These are phyloP conservation scores for Eremophila alpestris DNA, from an alignment of 2,797 vertebrate species.

Conservation along the genomic window DNA sequence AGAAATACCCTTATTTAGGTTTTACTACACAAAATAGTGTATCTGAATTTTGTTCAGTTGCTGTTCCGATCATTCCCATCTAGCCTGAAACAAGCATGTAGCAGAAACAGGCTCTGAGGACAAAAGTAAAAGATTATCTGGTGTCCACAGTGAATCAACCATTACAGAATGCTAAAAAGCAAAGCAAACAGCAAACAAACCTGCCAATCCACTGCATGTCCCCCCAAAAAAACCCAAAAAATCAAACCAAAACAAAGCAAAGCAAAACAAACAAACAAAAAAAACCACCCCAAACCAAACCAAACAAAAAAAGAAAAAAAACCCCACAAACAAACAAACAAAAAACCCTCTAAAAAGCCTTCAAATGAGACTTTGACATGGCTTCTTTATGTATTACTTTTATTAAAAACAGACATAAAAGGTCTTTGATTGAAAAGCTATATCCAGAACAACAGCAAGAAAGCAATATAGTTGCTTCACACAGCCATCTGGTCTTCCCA, in stretches of 20 bases:
- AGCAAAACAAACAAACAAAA: too few relatives aligned
- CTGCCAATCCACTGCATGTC: fast-evolving
- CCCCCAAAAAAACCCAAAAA: fast-evolving
- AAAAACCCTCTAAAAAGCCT: not conserved
- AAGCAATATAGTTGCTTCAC: not conserved
- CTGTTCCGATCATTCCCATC: not conserved
- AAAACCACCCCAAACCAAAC: not conserved
- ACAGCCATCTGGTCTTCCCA: slow-evolving; percentile 21
- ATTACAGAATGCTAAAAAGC: not conserved
- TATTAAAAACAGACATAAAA: not conserved
- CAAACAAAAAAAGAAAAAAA: too few relatives aligned
- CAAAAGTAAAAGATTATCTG: not conserved
- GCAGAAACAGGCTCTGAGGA: not conserved
- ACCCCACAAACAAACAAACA: too few relatives aligned
- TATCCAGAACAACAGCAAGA: not conserved
- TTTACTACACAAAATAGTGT: slow-evolving; percentile 8
- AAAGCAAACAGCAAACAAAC: not conserved
- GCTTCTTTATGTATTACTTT: not conserved
- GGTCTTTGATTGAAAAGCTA: not conserved
- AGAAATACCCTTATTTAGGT: slow-evolving; percentile 8
- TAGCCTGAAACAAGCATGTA: not conserved
- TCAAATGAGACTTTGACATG: not conserved
- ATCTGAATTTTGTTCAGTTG: not conserved
- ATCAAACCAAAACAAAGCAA: not conserved
- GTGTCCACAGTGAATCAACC: not conserved